Base-by-base conservation (phyloP, 2,113 vertebrate species). In the Brachionichthys hirsutus region DNA sequence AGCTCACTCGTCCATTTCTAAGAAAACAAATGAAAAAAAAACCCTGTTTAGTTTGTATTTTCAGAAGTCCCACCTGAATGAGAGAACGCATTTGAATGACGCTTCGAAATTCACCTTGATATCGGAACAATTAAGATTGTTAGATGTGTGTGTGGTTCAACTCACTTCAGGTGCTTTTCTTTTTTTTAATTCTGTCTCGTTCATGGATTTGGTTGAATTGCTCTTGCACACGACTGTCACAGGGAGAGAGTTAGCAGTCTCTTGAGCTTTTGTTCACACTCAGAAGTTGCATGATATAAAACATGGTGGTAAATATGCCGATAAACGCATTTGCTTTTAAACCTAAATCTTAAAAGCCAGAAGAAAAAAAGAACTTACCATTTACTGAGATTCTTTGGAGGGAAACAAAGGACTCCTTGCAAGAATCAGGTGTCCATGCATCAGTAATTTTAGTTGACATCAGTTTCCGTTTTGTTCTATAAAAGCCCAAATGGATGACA, bases 401-500 rank as follows among this genome's bases (percentile, higher is more conserved):
- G 9, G 24, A 20, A 20, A 73, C 15, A 14, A 2, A 7, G 9
- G 0, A 2, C 55, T 24, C 87, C 13, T 34, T 84, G 48, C 50
- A 14, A 1, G 59, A 19, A 9, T 77, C 80, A 13, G 83, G 82
- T 35, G 65, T 76, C 91, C 88, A 92, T 0, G 54, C 34, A 0
- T 74, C 69, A 2, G 20, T 8, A 0, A 18, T 60, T 69, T 50
- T 67, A 15, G 78, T 83, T 22, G 80, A 78, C 24, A 88, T 58
- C 4, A 91, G 81, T 61, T 67, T 86, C 61, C 77, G 80, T 67
- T 3, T 70, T 56, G 1, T 53, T 81, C 94, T 95, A 84, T 24
- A 3, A 17, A 73, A 52, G 42, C 61, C 9, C 12, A 52, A 59
- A 1, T 42, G 14, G 7, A 17, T 20, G 2, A 59, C 1, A 62